Evolutionary conservation across 2,113 vertebrate species (phyloP).

Genomic region (Parus major): DNA sequence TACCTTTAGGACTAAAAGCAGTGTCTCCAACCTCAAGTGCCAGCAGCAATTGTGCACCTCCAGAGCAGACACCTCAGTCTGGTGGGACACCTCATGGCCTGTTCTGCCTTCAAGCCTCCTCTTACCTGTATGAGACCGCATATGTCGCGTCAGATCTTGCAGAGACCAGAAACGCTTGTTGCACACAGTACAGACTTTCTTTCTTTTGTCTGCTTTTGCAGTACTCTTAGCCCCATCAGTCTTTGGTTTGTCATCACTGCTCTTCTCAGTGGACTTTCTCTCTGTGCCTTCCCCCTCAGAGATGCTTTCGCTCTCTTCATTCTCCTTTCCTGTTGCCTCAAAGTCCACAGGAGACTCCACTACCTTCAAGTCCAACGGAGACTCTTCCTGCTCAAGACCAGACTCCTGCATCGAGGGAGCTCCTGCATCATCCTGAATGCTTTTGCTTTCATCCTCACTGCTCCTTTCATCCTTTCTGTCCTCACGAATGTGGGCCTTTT

Average conservation of each 20-base stretch:
- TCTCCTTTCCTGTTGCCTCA: conserved; percentile 65
- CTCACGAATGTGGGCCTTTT: conserved; percentile 84
- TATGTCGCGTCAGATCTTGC: conserved; percentile 96
- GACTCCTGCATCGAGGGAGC: conserved; percentile 31
- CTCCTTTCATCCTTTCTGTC: conserved; percentile 66
- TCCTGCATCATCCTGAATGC: conserved; percentile 26
- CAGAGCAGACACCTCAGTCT: background rate
- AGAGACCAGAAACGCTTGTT: conserved; percentile 98
- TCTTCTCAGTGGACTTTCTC: conserved; percentile 80
- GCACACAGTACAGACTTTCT: conserved; percentile 95
- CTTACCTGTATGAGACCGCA: conserved; percentile 97
- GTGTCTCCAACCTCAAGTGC: background rate
- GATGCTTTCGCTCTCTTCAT: conserved; percentile 75
- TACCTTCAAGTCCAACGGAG: conserved; percentile 60
- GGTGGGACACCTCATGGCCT: background rate
- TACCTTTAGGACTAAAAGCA: background rate
- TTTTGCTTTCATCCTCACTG: conserved; percentile 50
- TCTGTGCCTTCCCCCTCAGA: conserved; percentile 81
- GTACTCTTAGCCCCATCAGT: conserved; percentile 70
- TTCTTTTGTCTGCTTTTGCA: conserved; percentile 92
- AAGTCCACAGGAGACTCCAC: conserved; percentile 56
- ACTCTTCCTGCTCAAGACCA: conserved; percentile 55
- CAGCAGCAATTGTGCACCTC: background rate
- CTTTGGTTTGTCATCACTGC: conserved; percentile 87
- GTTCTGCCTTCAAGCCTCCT: conserved; percentile 5